These are phyloP conservation scores for Mormyrops attenuatus DNA, from an alignment of 2,797 vertebrate genomes.

Conservation along the genomic window DNA sequence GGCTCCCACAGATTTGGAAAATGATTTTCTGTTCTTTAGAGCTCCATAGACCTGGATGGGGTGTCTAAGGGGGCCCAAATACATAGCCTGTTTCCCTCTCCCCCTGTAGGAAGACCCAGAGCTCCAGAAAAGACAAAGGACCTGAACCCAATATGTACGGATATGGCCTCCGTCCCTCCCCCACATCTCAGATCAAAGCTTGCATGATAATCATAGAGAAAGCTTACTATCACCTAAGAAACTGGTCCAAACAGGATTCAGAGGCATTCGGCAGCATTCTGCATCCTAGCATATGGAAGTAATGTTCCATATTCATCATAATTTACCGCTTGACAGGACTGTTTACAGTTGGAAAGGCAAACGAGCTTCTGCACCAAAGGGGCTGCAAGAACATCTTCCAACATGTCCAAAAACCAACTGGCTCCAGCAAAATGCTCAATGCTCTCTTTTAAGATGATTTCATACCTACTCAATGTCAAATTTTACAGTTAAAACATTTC, in stretches of 20 bases:
- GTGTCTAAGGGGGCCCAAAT: not conserved
- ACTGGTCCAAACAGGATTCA: constrained; percentile 32
- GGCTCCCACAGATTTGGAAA: constrained; percentile 23
- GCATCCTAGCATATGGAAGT: constrained; percentile 24
- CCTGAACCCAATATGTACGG: not conserved
- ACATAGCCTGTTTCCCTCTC: not conserved
- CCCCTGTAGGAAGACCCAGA: not conserved
- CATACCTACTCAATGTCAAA: not conserved
- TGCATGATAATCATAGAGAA: not conserved
- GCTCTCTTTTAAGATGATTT: not conserved
- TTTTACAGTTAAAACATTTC: not conserved
- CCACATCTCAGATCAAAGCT: not conserved
- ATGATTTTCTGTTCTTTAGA: constrained; percentile 18
- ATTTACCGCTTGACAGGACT: constrained; percentile 32
- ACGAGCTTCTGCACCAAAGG: constrained; percentile 25
- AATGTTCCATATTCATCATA: constrained; percentile 35
- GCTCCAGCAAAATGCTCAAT: not conserved
- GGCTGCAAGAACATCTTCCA: not conserved
- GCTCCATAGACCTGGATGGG: constrained; percentile 30
- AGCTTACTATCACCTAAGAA: constrained; percentile 8
- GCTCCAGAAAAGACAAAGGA: not conserved
- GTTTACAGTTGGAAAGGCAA: constrained; percentile 22
- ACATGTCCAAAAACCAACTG: not conserved
- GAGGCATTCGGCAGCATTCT: constrained; percentile 28
- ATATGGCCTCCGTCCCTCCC: not conserved